Evolutionary conservation across 1,140 invertebrate genomes (phyloP).

Genomic region (roundworm (Caenorhabditis elegans)): DNA sequence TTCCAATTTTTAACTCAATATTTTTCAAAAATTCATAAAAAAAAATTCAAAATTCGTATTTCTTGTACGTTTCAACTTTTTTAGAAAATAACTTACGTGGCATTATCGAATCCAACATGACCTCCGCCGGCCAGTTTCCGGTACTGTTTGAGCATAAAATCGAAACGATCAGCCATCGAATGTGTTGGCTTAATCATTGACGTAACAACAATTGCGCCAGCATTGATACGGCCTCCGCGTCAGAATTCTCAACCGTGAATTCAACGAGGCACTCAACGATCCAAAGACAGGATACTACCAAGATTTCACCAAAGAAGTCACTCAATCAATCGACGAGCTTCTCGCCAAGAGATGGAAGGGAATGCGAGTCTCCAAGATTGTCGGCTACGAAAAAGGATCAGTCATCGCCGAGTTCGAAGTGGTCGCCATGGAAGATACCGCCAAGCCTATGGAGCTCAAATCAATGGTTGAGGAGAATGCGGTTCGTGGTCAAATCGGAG

Average conservation of each 20-base stretch:
- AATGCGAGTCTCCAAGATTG: slow-evolving; percentile 39
- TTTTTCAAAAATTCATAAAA: too few species aligned
- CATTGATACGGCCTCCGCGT: slow-evolving; percentile 77
- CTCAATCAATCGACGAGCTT: slow-evolving; percentile 18
- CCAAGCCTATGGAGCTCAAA: slow-evolving; percentile 45
- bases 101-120: slow-evolving; percentile 45
- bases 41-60: too few species aligned
- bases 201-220: slow-evolving; percentile 90
- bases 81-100: background rate
- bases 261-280: slow-evolving; percentile 40
- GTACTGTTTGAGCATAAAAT: slow-evolving; percentile 67
- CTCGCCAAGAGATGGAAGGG: slow-evolving; percentile 43
- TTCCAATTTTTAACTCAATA: too few species aligned
- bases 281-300: slow-evolving; percentile 45
- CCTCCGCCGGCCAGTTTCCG: slow-evolving; percentile 75
- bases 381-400: slow-evolving; percentile 44
- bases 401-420: slow-evolving; percentile 48
- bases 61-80: too few species aligned
- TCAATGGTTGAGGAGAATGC: slow-evolving; percentile 44
- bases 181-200: slow-evolving; percentile 75
- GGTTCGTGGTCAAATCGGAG: slow-evolving; percentile 43
- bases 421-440: slow-evolving; percentile 26
- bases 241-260: slow-evolving; percentile 51
- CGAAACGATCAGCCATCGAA: slow-evolving; percentile 58
- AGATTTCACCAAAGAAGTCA: slow-evolving; percentile 45